Percentiles rank a stretch among this genome's conserved stretches.
Evolutionary conservation across 2,797 vertebrate species (phyloP).

Genomic region (Scyliorhinus canicula): DNA sequence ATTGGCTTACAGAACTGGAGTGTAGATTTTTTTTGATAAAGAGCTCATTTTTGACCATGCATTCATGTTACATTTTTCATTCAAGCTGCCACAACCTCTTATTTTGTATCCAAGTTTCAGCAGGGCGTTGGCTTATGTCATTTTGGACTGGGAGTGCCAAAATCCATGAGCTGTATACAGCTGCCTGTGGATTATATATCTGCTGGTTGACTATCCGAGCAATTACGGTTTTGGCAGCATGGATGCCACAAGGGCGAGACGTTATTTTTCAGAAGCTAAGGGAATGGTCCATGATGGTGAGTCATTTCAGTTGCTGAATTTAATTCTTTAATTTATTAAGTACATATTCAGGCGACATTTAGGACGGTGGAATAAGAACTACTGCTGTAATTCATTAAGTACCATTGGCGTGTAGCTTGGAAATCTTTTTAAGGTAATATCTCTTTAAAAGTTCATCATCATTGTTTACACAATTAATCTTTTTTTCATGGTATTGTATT

Average conservation of each 20-base stretch:
- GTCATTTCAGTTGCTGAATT: conserved; percentile 42
- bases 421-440: neutral
- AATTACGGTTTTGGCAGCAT: conserved; percentile 83
- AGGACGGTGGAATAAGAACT: neutral
- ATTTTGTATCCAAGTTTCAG: conserved; percentile 75
- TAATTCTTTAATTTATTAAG: neutral
- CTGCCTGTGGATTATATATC: conserved; percentile 92
- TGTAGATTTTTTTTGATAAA: neutral
- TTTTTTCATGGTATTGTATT: neutral
- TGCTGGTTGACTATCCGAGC: conserved; percentile 95
- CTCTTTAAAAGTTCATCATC: neutral
- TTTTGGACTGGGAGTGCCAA: conserved; percentile 97
- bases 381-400: neutral
- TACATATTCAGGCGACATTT: neutral
- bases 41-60: neutral
- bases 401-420: neutral
- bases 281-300: conserved; percentile 96
- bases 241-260: conserved; percentile 95
- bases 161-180: conserved; percentile 96
- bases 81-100: neutral
- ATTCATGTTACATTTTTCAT: neutral
- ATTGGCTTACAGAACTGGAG: neutral
- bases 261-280: conserved; percentile 90
- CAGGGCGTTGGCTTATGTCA: conserved; percentile 98
- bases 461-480: neutral